Evolutionary conservation across 2,797 vertebrate species (phyloP).

Genomic region (Gymnothorax reevesii): DNA sequence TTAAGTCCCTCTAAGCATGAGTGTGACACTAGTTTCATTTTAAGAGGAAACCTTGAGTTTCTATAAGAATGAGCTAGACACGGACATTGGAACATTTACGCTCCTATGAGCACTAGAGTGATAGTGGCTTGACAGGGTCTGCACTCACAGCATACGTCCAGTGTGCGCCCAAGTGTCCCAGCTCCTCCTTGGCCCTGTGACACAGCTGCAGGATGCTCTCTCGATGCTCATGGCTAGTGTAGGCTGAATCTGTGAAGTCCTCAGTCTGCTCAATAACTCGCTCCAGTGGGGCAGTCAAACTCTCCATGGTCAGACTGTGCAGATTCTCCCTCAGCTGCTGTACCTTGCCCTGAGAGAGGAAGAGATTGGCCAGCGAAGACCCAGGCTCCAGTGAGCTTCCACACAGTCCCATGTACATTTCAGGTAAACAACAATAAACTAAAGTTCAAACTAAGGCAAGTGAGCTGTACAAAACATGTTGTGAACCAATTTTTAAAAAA

Average conservation of each 20-base stretch:
- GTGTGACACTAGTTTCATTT: background rate
- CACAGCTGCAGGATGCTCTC: conserved; percentile 89
- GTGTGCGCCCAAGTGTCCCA: conserved; percentile 85
- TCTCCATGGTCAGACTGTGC: conserved; percentile 81
- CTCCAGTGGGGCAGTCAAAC: conserved; percentile 81
- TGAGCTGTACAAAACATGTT: too few relatives aligned
- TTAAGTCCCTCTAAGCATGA: background rate
- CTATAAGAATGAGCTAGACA: background rate
- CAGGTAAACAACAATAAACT: background rate
- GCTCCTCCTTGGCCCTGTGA: conserved; percentile 82
- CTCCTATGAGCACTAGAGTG: background rate
- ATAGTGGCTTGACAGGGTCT: background rate
- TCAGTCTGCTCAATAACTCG: conserved; percentile 88
- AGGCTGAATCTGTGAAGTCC: conserved; percentile 97
- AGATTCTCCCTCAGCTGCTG: conserved; percentile 88
- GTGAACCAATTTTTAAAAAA: too few relatives aligned
- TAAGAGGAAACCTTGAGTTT: too few relatives aligned
- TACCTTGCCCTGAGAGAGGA: conserved; percentile 76
- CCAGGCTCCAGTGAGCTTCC: background rate
- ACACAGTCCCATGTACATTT: background rate
- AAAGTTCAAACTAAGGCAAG: too few relatives aligned
- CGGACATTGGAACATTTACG: too few relatives aligned
- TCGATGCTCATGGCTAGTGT: conserved; percentile 94
- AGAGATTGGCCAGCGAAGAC: background rate
- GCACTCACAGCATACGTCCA: conserved; percentile 88